Base-by-base conservation (phyloP, 2,888 invertebrate species). In the Lymantria monacha region DNA sequence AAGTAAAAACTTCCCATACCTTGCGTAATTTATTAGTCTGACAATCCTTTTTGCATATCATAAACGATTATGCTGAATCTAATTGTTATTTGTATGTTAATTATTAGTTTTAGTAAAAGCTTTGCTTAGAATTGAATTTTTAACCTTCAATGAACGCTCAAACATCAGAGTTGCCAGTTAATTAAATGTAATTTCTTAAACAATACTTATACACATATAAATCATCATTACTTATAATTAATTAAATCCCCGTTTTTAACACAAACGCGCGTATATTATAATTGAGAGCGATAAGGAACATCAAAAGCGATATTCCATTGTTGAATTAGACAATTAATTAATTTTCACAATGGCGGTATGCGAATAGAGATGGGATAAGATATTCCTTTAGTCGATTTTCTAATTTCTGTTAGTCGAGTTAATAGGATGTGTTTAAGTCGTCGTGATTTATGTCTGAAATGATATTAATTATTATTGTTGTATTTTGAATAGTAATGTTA, bases 301-400 rank as follows among this genome's bases (percentile, higher is more conserved):
- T 66, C 69, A 69, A 70, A 67, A 61, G 65, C 63, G 46, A 22
- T 57, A 57, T 55, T 62, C 67, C 60, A 69, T 69, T 59, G 63
- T 69, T 59, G 60, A 48, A 52, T 62, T 59, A 64, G 69, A 66
- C 68, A 61, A 64, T 70, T 72, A 71, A 72, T 72, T 72, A 73
- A 72, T 63, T 63, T 49, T 54, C 58, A 73, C 73, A 73, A 73
- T 73, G 62, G 67, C 52, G 57, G 12, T 43, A 46, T 38, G 30
- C 42, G 58, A 61, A 53, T 55, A 61, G 46, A 48, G 65, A 65
- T 61, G 57, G 61, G 53, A 46, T 42, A 46, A 46, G 49, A 44
- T 41, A 38, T 50, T 13, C 36, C 45, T 36, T 37, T 37, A 50
- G 42, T 50, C 50, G 46, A 50, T 50, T 42, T 46, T 46, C 33